phyloP scores from a whole-genome alignment of 2,797 vertebrate species.

The Eupleurogrammus muticus region DNA sequence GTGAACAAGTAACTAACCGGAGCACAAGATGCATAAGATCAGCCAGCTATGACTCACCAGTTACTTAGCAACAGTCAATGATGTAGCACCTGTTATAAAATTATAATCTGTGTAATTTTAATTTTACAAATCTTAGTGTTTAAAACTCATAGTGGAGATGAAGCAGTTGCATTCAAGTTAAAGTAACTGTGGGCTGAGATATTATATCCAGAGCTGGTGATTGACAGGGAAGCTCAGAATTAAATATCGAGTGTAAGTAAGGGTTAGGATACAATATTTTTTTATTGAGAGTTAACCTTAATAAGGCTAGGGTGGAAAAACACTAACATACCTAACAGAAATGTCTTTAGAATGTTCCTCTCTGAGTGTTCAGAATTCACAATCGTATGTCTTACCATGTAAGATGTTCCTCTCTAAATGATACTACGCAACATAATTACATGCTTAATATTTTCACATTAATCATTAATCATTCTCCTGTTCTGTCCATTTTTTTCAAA shows the following conservation, averaged over 20 bases:
- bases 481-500: too few relatives aligned
- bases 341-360: too few relatives aligned
- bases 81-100: constrained; percentile 42
- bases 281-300: neutral
- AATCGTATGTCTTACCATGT: too few relatives aligned
- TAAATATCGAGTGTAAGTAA: neutral
- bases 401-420: too few relatives aligned
- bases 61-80: constrained; percentile 66
- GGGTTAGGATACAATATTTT: neutral
- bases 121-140: constrained; percentile 29
- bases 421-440: too few relatives aligned
- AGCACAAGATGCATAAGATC: constrained; percentile 44
- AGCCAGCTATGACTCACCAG: constrained; percentile 51
- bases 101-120: constrained; percentile 49
- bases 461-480: too few relatives aligned
- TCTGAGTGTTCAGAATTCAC: too few relatives aligned
- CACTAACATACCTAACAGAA: neutral
- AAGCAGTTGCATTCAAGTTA: constrained; percentile 3
- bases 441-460: too few relatives aligned
- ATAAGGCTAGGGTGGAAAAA: neutral
- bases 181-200: neutral
- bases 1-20: constrained; percentile 16
- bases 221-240: neutral
- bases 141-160: constrained; percentile 9
- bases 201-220: neutral